Evolutionary conservation across 2,888 invertebrate genomes (phyloP).

Genomic region (Sarcophaga subvicina): DNA sequence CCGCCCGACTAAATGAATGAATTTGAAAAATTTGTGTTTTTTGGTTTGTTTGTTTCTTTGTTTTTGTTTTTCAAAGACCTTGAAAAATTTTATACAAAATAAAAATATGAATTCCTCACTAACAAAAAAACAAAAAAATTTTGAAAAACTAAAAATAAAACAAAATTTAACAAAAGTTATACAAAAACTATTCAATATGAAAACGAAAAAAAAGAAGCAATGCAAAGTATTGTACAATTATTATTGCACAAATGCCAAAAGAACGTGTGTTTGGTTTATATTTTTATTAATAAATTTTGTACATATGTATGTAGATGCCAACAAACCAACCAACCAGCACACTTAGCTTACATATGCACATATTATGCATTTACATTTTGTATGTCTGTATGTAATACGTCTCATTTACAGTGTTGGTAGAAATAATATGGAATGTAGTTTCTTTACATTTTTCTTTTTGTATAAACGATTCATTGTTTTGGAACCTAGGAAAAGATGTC

Average conservation of each 20-base stretch:
- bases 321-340: no score
- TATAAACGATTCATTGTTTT: no score
- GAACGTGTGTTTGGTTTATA: constrained; percentile 29
- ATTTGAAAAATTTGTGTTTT: not conserved
- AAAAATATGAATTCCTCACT: constrained; percentile 4
- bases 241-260: constrained; percentile 27
- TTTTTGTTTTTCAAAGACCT: constrained; percentile 49
- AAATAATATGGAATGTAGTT: no score
- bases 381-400: no score
- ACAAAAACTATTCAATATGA: not conserved
- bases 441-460: no score
- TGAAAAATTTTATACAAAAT: constrained; percentile 33
- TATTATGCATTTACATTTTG: no score
- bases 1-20: constrained; percentile 25
- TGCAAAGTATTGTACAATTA: no score
- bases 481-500: no score
- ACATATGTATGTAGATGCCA: not conserved
- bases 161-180: not conserved
- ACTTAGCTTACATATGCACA: no score
- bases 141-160: constrained; percentile 3
- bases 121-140: not conserved
- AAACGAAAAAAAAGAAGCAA: constrained; percentile 10
- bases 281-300: constrained; percentile 17
- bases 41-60: not conserved
- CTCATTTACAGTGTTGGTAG: no score